These are phyloP conservation scores for Argopecten irradians DNA, from an alignment of 1,140 invertebrate genomes.

Conservation along the genomic window DNA sequence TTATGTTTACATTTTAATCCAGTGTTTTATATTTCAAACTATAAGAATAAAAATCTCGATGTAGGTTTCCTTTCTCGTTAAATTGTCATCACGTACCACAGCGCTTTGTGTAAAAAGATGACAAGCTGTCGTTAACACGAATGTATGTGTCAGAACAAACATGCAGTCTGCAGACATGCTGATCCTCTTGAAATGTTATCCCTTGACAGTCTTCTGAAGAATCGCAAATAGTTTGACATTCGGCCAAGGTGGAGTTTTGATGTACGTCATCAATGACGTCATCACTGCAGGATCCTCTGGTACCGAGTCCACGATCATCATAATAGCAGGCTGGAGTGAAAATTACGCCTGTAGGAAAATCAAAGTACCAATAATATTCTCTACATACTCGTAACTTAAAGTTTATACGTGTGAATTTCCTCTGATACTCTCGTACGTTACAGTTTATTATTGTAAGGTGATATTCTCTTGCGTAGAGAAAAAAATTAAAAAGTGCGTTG, in stretches of 20 bases:
- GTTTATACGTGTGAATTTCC: too few relatives aligned
- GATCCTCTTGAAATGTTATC: not conserved
- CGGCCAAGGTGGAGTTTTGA: not conserved
- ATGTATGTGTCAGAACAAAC: not conserved
- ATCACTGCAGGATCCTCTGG: not conserved
- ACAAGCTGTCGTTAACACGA: not conserved
- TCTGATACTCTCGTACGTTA: too few relatives aligned
- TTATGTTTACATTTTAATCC: too few relatives aligned
- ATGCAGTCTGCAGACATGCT: not conserved
- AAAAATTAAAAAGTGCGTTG: too few relatives aligned
- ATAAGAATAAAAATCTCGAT: too few relatives aligned
- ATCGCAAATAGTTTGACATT: not conserved
- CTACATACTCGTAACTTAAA: too few relatives aligned
- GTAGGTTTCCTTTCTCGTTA: too few relatives aligned
- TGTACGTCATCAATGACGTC: not conserved
- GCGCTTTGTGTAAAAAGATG: not conserved
- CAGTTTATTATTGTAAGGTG: too few relatives aligned
- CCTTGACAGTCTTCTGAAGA: not conserved
- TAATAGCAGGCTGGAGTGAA: not conserved
- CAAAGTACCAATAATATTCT: too few relatives aligned
- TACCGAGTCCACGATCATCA: not conserved
- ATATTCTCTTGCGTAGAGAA: too few relatives aligned
- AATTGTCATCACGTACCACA: not conserved
- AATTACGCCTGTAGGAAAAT: not conserved
- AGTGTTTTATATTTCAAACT: too few relatives aligned